Evolutionary conservation across 2,888 invertebrate species (phyloP), one percentile per base, ranked within the genome.

Genomic region (Myopa tessellatipennis): DNA sequence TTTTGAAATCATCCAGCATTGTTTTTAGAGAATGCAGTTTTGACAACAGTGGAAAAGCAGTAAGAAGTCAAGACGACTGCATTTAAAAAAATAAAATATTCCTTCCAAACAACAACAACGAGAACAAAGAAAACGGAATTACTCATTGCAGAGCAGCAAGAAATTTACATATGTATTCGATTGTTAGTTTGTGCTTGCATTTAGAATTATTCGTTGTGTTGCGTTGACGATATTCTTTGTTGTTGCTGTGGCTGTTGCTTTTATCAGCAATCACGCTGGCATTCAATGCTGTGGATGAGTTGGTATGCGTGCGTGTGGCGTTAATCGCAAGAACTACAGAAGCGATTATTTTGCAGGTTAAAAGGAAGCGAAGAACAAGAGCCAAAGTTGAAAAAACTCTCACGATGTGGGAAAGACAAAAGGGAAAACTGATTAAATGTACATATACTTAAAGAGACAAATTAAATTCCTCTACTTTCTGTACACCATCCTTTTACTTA

Each of bases 361-460:
- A 55, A 14, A 16, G 6, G 45, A 14, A 34, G 52, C 14, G n/a
- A 7, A 65, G 40, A 60, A 50, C 26, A 40, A 65, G 38, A 26
- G 38, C 16, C 65, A 36, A 60, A 74, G 52, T 65, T 50, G 74
- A 74, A 74, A 63, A 74, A 63, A 73, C 61, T 72, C 40, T 45
- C 12, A 18, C 70, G 4, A 40, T 45, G 26, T 60, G 38, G 34
- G 10, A 40, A 10, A 61, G n/a, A 73, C 14, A 73, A 50, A 69
- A 38, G 18, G 8, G 14, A 68, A 45, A 8, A n/a, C 67, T 40
- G 45, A 26, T 26, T 18, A 60, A 26, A 26, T 5, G 12, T 16
- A 58, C 16, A 16, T 12, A 18, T 18, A 40, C 7, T 38, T 18
- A 45, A 68, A 68, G 4, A 40, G 40, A 68, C n/a, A 45, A 14